Evolutionary conservation across 2,888 invertebrate species (phyloP), one percentile per base, ranked within the genome.

Genomic region (Drosophila hamatofila): DNA sequence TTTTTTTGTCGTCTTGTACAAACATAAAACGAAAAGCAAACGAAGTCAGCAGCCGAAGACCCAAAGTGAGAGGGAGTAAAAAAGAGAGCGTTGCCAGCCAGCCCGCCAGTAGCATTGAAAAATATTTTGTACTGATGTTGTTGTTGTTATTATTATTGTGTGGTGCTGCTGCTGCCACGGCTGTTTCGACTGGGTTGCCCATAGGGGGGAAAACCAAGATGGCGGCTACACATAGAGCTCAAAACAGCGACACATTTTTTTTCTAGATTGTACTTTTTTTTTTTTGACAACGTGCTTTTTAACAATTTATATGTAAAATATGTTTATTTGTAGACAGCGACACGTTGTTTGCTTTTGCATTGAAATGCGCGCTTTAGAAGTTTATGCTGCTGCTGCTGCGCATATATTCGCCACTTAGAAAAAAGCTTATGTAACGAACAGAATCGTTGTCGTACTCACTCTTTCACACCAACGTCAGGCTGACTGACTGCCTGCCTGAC

Each of bases 11-110:
- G 67, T 70, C 71, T 82, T 80, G 80, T 82, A 73, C 86, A 89
- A 82, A 85, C 89, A 89, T 86, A 89, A 88, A 88, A 83, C 78
- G 85, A 81, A 84, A 88, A 78, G 62, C 72, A 72, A 88, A 75
- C 83, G 80, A 80, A 79, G 82, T 80, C 82, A 64, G 60, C 71
- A 68, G 68, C 70, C 69, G 75, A 78, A 67, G 58, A 58, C 60
- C 55, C 51, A 81, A 78, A 82, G 70, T 76, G 88, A 81, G 81
- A 73, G 78, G 83, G 74, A 88, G 88, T 81, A 78, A 62, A 74
- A 64, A 64, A 59, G 71, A 82, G 85, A 69, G 79, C 75, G 81
- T 68, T 74, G 76, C 69, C 70, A 67, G 75, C 64, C 64, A 49
- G 44, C 61, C 27, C 61, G 57, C 18, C 57, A 73, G 75, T 76